phyloP scores from a whole-genome alignment of 2,888 invertebrate species.

The Lithosia quadra region DNA sequence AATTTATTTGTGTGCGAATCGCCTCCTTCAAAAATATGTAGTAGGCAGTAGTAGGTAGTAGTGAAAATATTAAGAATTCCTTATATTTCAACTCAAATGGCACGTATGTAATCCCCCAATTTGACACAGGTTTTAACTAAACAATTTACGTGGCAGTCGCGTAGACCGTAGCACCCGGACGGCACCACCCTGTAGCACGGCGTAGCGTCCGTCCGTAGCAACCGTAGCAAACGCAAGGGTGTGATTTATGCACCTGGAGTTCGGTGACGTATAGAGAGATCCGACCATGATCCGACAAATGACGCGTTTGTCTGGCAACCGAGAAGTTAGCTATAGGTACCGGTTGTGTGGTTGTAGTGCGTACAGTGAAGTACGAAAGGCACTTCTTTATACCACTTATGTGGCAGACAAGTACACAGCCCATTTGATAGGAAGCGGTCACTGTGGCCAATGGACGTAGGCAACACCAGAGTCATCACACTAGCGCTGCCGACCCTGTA shows the following conservation, averaged over 20 bases:
- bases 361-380: too few species aligned
- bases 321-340: constrained; percentile 42
- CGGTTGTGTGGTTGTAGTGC: constrained; percentile 19
- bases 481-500: too few species aligned
- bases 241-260: constrained; percentile 66
- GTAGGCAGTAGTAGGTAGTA: background rate
- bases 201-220: constrained; percentile 20
- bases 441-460: too few species aligned
- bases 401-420: too few species aligned
- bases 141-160: constrained; percentile 51
- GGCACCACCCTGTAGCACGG: constrained; percentile 15
- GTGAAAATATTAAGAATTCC: too few species aligned
- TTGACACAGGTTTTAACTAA: constrained; percentile 60
- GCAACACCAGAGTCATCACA: too few species aligned
- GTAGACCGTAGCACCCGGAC: constrained; percentile 31
- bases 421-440: too few species aligned
- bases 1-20: too few species aligned
- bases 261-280: constrained; percentile 53
- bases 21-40: too few species aligned
- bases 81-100: background rate
- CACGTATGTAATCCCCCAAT: constrained; percentile 48
- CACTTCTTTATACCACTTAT: too few species aligned
- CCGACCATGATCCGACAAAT: constrained; percentile 66
- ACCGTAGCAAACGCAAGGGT: constrained; percentile 16
- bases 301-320: constrained; percentile 63